A percentile compares a stretch with the other conserved stretches of the same genome.
Evolutionary conservation across 2,797 vertebrate genomes (phyloP).

Genomic region (Scarus forsteni): DNA sequence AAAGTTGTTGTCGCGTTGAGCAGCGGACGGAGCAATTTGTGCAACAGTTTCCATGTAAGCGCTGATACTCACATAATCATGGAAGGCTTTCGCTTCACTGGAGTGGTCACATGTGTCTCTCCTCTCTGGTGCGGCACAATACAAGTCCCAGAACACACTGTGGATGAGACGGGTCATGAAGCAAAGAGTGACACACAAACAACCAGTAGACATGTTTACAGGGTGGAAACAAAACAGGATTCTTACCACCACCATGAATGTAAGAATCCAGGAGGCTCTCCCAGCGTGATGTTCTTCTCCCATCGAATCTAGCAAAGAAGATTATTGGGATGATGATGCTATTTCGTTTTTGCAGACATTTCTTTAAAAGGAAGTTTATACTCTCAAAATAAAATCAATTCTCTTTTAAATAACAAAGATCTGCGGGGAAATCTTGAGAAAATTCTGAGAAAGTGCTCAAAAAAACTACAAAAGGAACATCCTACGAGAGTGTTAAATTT

Average conservation of each 20-base stretch:
- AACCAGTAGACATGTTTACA: conserved; percentile 44
- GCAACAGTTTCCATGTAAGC: conserved; percentile 46
- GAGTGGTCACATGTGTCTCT: conserved; percentile 99
- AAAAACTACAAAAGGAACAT: no score
- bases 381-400: no score
- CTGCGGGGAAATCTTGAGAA: no score
- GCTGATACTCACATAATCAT: conserved; percentile 94
- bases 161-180: conserved; percentile 70
- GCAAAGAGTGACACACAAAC: conserved; percentile 52
- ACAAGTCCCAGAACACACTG: conserved; percentile 99
- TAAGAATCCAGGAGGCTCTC: conserved; percentile 96
- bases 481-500: no score
- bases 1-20: conserved; percentile 30
- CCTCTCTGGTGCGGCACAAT: conserved; percentile 98
- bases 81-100: conserved; percentile 99
- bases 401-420: no score
- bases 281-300: conserved; percentile 99
- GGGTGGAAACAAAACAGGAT: conserved; percentile 12
- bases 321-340: no score
- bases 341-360: no score
- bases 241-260: conserved; percentile 99
- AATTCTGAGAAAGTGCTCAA: no score
- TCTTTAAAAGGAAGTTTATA: no score
- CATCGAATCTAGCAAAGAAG: conserved; percentile 90
- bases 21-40: conserved; percentile 25